Base-by-base conservation (phyloP, 2,888 invertebrate species). In the Noctua comes region DNA sequence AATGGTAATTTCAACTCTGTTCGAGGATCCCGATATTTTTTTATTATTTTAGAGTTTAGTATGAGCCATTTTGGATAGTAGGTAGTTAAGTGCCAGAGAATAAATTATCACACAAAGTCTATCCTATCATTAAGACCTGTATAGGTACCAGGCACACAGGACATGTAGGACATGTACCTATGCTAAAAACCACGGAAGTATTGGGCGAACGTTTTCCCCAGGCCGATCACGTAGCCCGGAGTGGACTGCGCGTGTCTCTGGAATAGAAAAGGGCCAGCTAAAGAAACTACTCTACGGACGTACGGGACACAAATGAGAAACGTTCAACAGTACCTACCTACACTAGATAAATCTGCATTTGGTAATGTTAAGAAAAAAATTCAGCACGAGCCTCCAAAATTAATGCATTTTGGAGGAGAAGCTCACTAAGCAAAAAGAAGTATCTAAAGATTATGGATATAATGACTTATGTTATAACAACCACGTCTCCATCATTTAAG, bases 201-300 rank as follows among this genome's bases (percentile, higher is more conserved):
- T 89, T 90, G 88, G 87, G 73, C 79, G 81, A 87, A 74, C 81
- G 86, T 86, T 90, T 86, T 93, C 88, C 87, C 82, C 81, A 94
- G 88, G 89, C 94, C 86, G 90, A 90, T 91, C 95, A 95, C 94
- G 95, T 95, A 92, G 68, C 84, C 66, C 43, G 82, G 86, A 93
- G 93, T 92, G 93, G 93, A 93, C 92, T 91, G 85, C 90, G 84
- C 85, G 87, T 92, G 91, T 92, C 92, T 85, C 88, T 86, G 86
- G 94, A 94, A 94, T 93, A 88, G 88, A 82, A 91, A 91, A 93
- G 87, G 82, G 88, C 70, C 71, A 75, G 69, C 69, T 77, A 80
- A 79, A 84, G 80, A 80, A 80, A 81, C 68, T 77, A 72, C 76
- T 79, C 24, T 62, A 51, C 51, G 51, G 68, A 79, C 68, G 27